Evolutionary conservation across 2,888 invertebrate genomes (phyloP).

Genomic region (Thera obeliscata): DNA sequence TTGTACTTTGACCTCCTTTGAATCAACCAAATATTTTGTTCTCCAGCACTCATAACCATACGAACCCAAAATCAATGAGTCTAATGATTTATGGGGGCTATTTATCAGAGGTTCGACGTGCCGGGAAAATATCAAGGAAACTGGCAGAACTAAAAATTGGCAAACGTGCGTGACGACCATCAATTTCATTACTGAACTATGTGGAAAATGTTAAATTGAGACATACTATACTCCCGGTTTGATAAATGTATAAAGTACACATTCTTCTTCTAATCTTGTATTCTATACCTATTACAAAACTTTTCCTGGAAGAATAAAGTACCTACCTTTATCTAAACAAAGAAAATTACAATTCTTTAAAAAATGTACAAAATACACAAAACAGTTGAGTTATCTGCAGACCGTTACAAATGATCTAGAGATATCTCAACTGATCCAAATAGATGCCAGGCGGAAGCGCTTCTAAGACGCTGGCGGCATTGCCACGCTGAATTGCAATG

Average conservation of each 20-base stretch:
- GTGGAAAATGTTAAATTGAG: neutral
- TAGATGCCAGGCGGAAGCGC: no score
- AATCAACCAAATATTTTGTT: constrained; percentile 9
- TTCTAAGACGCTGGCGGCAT: no score
- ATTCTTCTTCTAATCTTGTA: neutral
- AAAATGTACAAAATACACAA: no score
- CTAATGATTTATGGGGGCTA: constrained; percentile 25
- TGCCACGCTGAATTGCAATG: no score
- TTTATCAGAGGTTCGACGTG: constrained; percentile 20
- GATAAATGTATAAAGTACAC: neutral
- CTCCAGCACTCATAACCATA: constrained; percentile 7
- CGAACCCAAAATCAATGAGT: constrained; percentile 28
- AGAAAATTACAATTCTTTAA: no score
- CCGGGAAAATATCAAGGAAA: constrained; percentile 22
- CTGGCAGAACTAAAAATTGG: constrained; percentile 25
- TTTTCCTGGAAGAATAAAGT: no score
- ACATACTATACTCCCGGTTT: neutral
- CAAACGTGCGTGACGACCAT: constrained; percentile 24
- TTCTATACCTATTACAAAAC: neutral
- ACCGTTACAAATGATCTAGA: no score
- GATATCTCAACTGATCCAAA: no score
- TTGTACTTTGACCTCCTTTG: neutral
- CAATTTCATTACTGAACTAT: constrained; percentile 10
- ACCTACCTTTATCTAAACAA: no score
- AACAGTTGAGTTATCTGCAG: no score